phyloP scores from a whole-genome alignment of 2,888 invertebrate genomes.

The Andrena bucephala region DNA sequence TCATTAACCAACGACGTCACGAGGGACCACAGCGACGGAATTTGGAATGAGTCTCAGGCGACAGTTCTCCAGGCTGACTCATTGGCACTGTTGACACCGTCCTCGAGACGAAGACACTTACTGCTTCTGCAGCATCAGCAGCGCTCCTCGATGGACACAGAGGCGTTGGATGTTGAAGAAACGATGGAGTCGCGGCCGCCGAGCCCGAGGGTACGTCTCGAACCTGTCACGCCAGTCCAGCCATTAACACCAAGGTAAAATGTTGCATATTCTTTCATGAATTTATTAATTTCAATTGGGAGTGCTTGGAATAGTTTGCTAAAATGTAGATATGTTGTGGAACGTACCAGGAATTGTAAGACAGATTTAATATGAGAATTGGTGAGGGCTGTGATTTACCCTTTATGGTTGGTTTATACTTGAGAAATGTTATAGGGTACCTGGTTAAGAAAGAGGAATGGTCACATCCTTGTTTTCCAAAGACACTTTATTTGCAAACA shows the following conservation, averaged over 20 bases:
- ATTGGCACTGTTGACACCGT: conserved; percentile 90
- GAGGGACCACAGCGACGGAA: conserved; percentile 93
- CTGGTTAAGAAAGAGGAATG: too few relatives aligned
- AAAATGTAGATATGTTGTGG: too few relatives aligned
- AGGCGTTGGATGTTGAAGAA: conserved; percentile 89
- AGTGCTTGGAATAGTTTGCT: not conserved
- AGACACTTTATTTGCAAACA: too few relatives aligned
- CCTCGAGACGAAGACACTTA: conserved; percentile 91
- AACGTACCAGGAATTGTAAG: too few relatives aligned
- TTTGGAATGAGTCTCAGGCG: conserved; percentile 96
- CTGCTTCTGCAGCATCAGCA: conserved; percentile 93
- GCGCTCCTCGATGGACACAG: conserved; percentile 94
- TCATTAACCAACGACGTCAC: conserved; percentile 92
- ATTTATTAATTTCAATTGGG: not conserved
- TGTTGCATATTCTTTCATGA: not conserved
- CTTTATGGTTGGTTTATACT: too few relatives aligned
- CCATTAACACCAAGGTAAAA: conserved; percentile 75
- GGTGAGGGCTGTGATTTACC: too few relatives aligned
- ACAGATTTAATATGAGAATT: too few relatives aligned
- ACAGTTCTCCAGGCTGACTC: conserved; percentile 92
- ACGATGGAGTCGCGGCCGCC: conserved; percentile 79
- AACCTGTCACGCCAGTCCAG: conserved; percentile 79
- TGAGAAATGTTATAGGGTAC: too few relatives aligned
- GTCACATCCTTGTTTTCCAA: too few relatives aligned
- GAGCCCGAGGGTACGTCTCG: conserved; percentile 81